phyloP scores from a whole-genome alignment of 2,113 vertebrate genomes.

The Beaufortia kweichowensis region DNA sequence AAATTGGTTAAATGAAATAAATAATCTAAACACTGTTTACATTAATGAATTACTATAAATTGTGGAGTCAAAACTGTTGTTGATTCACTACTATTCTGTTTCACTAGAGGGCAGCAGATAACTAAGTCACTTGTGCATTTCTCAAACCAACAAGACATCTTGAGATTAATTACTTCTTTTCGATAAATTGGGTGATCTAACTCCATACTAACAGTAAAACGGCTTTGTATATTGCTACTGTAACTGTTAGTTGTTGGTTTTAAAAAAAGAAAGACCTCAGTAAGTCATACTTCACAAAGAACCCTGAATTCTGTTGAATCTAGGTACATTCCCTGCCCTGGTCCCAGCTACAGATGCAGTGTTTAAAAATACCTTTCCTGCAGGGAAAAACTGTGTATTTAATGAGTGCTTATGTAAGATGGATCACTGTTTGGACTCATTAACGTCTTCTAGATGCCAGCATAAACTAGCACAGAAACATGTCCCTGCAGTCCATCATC shows the following conservation, averaged over 20 bases:
- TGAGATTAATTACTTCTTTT: not conserved
- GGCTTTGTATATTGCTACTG: not conserved
- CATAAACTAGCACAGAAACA: conserved; percentile 27
- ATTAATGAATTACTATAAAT: not conserved
- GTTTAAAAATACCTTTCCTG: conserved; percentile 25
- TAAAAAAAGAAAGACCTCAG: no score
- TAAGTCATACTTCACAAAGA: not conserved
- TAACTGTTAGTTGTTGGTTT: no score
- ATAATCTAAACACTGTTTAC: not conserved
- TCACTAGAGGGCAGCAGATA: conserved; percentile 47
- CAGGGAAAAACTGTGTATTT: conserved; percentile 34
- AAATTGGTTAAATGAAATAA: not conserved
- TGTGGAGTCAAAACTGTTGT: not conserved
- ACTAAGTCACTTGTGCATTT: not conserved
- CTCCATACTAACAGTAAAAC: not conserved
- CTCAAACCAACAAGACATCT: not conserved
- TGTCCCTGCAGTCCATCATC: conserved; percentile 45
- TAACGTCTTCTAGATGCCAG: conserved; percentile 31
- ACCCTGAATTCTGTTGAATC: not conserved
- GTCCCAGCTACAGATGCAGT: conserved; percentile 2
- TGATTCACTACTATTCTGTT: not conserved
- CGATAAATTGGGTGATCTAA: not conserved
- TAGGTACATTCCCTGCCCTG: not conserved
- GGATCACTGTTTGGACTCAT: conserved; percentile 36
- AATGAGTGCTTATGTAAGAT: conserved; percentile 45